Evolutionary conservation across 2,888 invertebrate genomes (phyloP), one percentile per base, ranked within the genome.

Genomic region (Ophion slaviceki): DNA sequence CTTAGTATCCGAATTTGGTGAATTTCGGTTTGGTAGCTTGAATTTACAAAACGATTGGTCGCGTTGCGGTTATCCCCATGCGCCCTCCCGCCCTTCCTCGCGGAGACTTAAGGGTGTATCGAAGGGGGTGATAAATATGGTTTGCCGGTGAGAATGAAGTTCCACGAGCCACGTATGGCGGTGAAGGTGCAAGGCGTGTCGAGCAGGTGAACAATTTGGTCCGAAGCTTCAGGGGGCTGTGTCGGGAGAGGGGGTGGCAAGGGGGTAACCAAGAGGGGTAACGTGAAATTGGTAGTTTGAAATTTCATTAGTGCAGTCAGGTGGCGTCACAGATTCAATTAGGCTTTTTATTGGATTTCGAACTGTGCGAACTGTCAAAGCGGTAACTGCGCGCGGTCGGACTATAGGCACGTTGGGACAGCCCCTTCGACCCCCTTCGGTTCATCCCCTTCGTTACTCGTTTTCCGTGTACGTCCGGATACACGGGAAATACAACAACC

Each of bases 221-320:
- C n/a, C 64, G 64, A 32, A 72, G 72, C 24, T 40, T 36, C 11
- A 59, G 68, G 66, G 70, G 88, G 88, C 89, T 86, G 89, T 87
- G 86, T 89, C 89, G 89, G 87, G 87, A 88, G 89, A 86, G 88
- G 72, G 61, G 70, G 70, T 78, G 83, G 70, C 83, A 86, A 87
- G n/a, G 66, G 88, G 90, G 88, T 89, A 90, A 91, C 90, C 10
- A 47, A 4, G 68, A 45, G 91, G 89, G 90, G 91, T 91, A 92
- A 92, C 93, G 93, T 93, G 93, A 93, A 93, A 93, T 93, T 93
- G 93, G 92, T 93, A 93, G 92, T 93, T 93, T 92, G 92, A 93
- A 93, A 93, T 93, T 93, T 93, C 93, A 93, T 93, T 93, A 93
- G 93, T 90, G 91, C 92, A 93, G 93, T 93, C 93, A 93, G 93